Evolutionary conservation across 35 echinoderm and acorn worm species (phyloP).

Genomic region (Apostichopus parvimensis): DNA sequence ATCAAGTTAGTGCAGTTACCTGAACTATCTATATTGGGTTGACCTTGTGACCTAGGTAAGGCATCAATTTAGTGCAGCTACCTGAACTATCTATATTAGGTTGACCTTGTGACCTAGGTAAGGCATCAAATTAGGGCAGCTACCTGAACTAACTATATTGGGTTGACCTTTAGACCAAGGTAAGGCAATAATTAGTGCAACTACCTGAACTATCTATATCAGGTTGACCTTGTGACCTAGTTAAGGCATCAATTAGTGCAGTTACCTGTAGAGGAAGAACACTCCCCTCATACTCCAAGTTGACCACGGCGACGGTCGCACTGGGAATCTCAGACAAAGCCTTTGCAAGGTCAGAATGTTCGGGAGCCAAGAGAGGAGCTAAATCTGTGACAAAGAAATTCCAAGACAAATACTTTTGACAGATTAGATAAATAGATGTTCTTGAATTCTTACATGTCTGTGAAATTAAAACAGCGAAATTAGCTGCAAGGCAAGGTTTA

Average conservation of each 20-base stretch:
- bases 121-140: background rate
- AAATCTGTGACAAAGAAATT: slow-evolving; percentile 39
- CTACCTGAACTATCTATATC: slow-evolving; percentile 18
- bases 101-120: background rate
- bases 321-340: slow-evolving; percentile 49
- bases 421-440: no score
- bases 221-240: background rate
- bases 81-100: background rate
- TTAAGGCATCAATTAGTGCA: background rate
- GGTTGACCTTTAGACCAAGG: no score
- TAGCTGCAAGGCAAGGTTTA: no score
- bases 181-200: background rate
- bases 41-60: no score
- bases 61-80: background rate
- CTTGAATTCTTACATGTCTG: no score
- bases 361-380: slow-evolving; percentile 50
- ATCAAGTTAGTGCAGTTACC: no score
- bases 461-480: background rate
- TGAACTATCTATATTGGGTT: no score
- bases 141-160: background rate
- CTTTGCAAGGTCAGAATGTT: slow-evolving; percentile 52
- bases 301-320: slow-evolving; percentile 78
- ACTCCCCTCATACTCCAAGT: slow-evolving; percentile 76
- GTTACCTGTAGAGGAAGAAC: slow-evolving; percentile 50
- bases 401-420: no score